phyloP scores from a whole-genome alignment of 2,113 vertebrate species.

The Oryzias woworae region DNA sequence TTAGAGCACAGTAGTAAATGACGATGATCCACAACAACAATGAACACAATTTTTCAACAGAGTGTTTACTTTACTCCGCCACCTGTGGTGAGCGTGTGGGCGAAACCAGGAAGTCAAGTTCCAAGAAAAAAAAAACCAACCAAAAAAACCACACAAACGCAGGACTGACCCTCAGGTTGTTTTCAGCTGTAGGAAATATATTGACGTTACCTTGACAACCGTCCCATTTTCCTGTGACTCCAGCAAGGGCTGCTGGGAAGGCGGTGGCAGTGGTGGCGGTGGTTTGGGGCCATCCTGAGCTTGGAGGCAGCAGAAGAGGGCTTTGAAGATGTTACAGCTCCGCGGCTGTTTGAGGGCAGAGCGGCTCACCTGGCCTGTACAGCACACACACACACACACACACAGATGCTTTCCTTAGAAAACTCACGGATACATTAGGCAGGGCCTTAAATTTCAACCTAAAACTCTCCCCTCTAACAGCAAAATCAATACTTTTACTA shows the following conservation, averaged over 20 bases:
- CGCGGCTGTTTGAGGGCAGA: constrained; percentile 85
- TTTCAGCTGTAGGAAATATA: constrained; percentile 25
- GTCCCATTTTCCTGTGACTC: constrained; percentile 81
- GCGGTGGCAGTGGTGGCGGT: constrained; percentile 57
- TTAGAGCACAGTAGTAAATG: constrained; percentile 23
- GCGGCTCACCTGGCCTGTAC: constrained; percentile 80
- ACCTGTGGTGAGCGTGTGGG: constrained; percentile 2
- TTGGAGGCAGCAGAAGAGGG: constrained; percentile 86
- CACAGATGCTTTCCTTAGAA: constrained; percentile 18
- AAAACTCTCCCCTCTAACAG: neutral
- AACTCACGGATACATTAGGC: constrained; percentile 5
- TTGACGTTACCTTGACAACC: constrained; percentile 81
- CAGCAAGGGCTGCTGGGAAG: constrained; percentile 77
- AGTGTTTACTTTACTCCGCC: constrained; percentile 13
- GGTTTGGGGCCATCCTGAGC: constrained; percentile 81
- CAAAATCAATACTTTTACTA: too few relatives aligned
- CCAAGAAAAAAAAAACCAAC: constrained; percentile 35
- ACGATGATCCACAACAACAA: constrained; percentile 1
- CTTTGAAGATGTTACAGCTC: constrained; percentile 85
- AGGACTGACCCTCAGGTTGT: constrained; percentile 18
- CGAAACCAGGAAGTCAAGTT: constrained; percentile 21
- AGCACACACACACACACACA: constrained; percentile 1
- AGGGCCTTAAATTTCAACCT: neutral
- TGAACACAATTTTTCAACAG: constrained; percentile 28
- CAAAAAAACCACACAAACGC: neutral